Evolutionary conservation across 2,797 vertebrate species (phyloP).

Genomic region (Halcyon leucocephala): DNA sequence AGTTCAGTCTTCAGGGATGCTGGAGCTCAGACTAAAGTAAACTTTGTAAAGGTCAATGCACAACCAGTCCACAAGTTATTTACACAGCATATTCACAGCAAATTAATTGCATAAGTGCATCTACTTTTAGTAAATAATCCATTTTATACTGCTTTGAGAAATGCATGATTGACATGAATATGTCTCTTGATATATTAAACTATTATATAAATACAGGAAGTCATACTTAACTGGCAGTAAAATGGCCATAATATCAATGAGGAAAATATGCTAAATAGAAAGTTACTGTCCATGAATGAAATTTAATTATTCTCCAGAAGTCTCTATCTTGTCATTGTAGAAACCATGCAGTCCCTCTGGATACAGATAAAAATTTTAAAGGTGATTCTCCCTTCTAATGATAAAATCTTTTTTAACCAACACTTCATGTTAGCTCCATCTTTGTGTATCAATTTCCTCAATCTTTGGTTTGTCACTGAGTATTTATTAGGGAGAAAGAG

Average conservation of each 20-base stretch:
- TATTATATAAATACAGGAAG: neutral
- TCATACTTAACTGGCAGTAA: neutral
- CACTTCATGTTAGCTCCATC: neutral
- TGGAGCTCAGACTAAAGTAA: neutral
- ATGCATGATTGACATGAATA: neutral
- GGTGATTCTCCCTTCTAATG: neutral
- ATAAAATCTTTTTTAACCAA: neutral
- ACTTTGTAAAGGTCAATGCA: neutral
- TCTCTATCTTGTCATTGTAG: neutral
- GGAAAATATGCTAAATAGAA: neutral
- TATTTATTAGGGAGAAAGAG: neutral
- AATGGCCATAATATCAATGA: neutral
- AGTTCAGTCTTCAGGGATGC: neutral
- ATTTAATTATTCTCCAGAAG: neutral
- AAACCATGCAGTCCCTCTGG: neutral
- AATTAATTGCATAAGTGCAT: neutral
- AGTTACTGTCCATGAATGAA: neutral
- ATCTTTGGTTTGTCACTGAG: neutral
- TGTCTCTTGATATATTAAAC: neutral
- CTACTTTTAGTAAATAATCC: conserved; percentile 10
- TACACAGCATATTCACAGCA: neutral
- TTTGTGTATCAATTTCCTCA: neutral
- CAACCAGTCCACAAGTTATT: neutral
- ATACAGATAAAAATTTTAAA: neutral
- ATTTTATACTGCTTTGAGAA: conserved; percentile 7